Conservation (phyloP, 2,888 invertebrate species). For the Amblyjoppa proteus region DNA sequence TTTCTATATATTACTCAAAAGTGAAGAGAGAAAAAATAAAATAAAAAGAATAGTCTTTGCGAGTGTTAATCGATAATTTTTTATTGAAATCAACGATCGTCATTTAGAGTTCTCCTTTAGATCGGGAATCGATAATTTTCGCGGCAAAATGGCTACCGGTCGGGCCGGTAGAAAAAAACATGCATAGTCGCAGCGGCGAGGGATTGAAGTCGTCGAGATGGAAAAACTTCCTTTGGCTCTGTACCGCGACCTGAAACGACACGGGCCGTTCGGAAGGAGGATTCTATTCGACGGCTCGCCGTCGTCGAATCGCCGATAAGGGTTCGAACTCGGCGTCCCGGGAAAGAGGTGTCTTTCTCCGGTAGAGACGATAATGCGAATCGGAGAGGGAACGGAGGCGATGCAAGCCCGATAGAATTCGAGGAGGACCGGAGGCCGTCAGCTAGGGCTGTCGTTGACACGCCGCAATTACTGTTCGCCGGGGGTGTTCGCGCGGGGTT, state of each 20-base stretch:
- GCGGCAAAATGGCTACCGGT: neutral
- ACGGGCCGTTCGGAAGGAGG: constrained; percentile 26
- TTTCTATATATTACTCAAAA: no score
- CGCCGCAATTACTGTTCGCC: constrained; percentile 68
- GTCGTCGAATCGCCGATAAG: constrained; percentile 59
- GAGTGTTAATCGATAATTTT: no score
- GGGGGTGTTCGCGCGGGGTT: constrained; percentile 23
- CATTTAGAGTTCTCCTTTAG: neutral
- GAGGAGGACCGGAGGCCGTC: constrained; percentile 40
- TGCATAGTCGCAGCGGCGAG: constrained; percentile 19
- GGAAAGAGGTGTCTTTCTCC: constrained; percentile 32
- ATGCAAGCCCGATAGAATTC: constrained; percentile 62
- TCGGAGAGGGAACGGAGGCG: constrained; percentile 13
- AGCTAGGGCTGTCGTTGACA: constrained; percentile 63
- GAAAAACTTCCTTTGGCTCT: constrained; percentile 31
- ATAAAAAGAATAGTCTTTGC: no score
- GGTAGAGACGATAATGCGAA: constrained; percentile 50
- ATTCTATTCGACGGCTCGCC: constrained; percentile 57
- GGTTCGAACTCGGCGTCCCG: constrained; percentile 29
- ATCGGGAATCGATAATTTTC: neutral
- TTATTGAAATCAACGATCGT: no score
- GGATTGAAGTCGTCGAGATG: constrained; percentile 23
- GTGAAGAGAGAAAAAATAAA: no score
- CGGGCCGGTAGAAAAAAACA: constrained; percentile 11
- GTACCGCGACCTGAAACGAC: constrained; percentile 27